Percentiles rank a stretch among this genome's conserved stretches.
These are phyloP conservation scores for Rhynchotus rufescens DNA, from an alignment of 2,797 vertebrate species.

Conservation along the genomic window DNA sequence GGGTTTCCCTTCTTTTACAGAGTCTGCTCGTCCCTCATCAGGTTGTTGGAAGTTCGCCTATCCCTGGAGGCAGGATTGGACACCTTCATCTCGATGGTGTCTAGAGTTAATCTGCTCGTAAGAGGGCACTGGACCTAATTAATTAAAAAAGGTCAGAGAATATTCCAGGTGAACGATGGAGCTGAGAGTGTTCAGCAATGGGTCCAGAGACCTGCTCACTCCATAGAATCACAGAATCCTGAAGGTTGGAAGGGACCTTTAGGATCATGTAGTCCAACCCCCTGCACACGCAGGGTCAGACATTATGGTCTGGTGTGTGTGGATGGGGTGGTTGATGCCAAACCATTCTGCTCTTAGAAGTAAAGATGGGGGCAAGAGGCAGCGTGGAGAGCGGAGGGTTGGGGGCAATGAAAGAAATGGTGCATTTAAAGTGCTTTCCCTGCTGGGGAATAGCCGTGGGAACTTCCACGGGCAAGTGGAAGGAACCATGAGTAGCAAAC, in stretches of 20 bases:
- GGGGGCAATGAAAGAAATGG: neutral
- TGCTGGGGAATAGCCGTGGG: neutral
- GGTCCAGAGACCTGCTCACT: neutral
- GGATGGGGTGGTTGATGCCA: neutral
- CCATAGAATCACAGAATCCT: too few species aligned
- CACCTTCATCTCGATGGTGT: neutral
- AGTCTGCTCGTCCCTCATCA: neutral
- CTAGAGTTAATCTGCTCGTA: conserved; percentile 32
- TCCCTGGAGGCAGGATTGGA: neutral
- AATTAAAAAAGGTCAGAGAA: conserved; percentile 3
- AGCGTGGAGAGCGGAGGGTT: neutral
- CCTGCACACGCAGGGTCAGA: too few species aligned
- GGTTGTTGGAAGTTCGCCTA: neutral
- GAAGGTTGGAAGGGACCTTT: too few species aligned
- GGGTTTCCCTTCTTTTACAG: neutral
- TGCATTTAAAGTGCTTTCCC: neutral
- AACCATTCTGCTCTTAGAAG: neutral
- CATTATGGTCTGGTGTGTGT: neutral
- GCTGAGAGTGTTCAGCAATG: neutral
- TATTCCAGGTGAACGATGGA: neutral
- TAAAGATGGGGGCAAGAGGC: neutral
- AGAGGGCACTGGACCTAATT: conserved; percentile 8
- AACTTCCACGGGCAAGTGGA: neutral
- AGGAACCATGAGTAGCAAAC: neutral
- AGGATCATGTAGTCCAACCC: too few species aligned